Conservation (phyloP, 2,888 invertebrate species). For the Dinocampus coccinellae region DNA sequence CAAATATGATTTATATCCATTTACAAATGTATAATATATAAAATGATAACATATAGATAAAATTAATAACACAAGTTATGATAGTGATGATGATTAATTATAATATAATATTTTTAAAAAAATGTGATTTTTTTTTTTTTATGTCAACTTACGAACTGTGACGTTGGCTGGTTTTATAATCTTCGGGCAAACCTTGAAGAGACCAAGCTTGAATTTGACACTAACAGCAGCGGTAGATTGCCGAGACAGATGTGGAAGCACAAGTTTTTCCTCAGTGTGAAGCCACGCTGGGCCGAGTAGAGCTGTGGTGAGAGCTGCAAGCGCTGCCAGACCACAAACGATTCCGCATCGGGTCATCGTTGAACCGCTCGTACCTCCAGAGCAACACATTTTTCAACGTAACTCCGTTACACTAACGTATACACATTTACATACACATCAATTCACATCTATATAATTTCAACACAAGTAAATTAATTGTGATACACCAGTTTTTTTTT, state of each 20-base stretch:
- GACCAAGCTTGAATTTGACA: conserved; percentile 64
- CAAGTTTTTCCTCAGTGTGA: conserved; percentile 64
- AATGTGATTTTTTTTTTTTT: background rate
- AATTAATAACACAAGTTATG: too few species aligned
- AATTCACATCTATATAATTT: conserved; percentile 1
- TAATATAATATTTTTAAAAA: too few species aligned
- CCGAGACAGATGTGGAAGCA: conserved; percentile 55
- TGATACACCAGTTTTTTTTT: background rate
- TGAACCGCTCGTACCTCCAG: conserved; percentile 60
- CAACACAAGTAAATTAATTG: background rate
- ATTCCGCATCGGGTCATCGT: conserved; percentile 65
- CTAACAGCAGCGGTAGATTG: conserved; percentile 57
- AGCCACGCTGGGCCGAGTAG: conserved; percentile 67
- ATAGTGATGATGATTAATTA: too few species aligned
- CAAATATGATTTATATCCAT: too few species aligned
- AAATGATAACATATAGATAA: too few species aligned
- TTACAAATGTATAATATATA: too few species aligned
- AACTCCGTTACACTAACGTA: conserved; percentile 16
- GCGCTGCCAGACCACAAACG: conserved; percentile 65
- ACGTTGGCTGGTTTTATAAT: conserved; percentile 64
- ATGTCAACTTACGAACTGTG: conserved; percentile 60
- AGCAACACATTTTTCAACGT: conserved; percentile 61
- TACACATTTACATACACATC: conserved; percentile 6
- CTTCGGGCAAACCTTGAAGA: conserved; percentile 64
- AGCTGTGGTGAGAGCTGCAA: conserved; percentile 64